Conservation (phyloP, 2,113 vertebrate genomes). For the Drymodes brunneopygia region DNA sequence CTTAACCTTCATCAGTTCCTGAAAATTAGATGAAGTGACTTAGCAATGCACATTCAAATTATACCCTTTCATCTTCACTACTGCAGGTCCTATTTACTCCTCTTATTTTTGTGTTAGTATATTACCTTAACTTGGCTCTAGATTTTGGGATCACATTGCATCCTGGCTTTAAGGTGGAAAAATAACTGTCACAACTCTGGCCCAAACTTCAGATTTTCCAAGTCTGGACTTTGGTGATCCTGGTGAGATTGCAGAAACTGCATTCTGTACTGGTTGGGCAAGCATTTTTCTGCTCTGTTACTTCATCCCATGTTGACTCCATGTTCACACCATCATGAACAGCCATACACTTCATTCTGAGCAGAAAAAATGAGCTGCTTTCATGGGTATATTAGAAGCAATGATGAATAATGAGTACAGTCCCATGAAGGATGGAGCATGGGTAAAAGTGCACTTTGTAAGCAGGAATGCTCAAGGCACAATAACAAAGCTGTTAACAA, state of each 20-base stretch:
- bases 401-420: not conserved
- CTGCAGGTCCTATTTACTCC: not conserved
- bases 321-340: not conserved
- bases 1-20: not conserved
- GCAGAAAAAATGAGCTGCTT: not conserved
- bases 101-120: not conserved
- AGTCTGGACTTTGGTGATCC: not conserved
- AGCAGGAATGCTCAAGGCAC: not conserved
- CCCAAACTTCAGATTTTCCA: not conserved
- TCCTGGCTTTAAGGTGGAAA: not conserved
- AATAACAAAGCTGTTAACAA: not conserved
- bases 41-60: not conserved
- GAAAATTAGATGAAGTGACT: not conserved
- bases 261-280: not conserved
- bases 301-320: not conserved
- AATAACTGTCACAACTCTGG: not conserved
- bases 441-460: not conserved
- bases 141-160: not conserved
- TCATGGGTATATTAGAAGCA: not conserved
- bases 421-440: not conserved
- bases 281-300: not conserved
- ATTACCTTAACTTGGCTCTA: not conserved
- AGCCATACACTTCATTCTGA: not conserved
- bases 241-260: not conserved
- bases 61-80: not conserved